Evolutionary conservation across 2,797 vertebrate species (phyloP).

Genomic region (Phoebastria nigripes): DNA sequence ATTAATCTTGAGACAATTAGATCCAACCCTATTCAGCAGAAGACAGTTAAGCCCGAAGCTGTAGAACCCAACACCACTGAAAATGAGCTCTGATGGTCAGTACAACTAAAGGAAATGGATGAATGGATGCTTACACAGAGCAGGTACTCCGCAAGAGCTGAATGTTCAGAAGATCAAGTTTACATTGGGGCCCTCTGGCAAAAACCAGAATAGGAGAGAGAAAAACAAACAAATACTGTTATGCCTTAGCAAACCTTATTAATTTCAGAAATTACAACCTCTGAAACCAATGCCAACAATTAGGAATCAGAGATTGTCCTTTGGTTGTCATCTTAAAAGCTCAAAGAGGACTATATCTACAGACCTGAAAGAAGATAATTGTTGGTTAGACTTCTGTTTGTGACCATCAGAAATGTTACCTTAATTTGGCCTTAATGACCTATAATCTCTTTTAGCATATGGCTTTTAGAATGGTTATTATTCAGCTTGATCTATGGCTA

Average conservation of each 20-base stretch:
- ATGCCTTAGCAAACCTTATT: neutral
- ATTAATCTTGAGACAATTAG: neutral
- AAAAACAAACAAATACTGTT: neutral
- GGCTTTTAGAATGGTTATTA: constrained; percentile 68
- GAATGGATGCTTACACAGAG: neutral
- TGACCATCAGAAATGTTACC: constrained; percentile 64
- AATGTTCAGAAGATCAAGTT: neutral
- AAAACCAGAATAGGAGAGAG: neutral
- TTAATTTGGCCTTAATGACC: constrained; percentile 61
- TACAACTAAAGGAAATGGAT: neutral
- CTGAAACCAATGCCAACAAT: neutral
- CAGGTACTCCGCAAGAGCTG: neutral
- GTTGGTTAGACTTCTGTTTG: constrained; percentile 53
- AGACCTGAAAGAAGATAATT: constrained; percentile 26
- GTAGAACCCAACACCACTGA: neutral
- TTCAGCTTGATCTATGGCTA: constrained; percentile 72
- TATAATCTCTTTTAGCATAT: constrained; percentile 56
- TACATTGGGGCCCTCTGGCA: neutral
- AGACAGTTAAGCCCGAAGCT: neutral
- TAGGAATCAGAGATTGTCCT: neutral
- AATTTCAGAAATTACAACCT: neutral
- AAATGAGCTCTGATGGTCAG: neutral
- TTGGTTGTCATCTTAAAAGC: constrained; percentile 45
- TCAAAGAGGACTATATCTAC: neutral
- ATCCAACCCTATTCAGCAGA: neutral